phyloP scores from a whole-genome alignment of 2,113 vertebrate species.

The Trogon melanurus region DNA sequence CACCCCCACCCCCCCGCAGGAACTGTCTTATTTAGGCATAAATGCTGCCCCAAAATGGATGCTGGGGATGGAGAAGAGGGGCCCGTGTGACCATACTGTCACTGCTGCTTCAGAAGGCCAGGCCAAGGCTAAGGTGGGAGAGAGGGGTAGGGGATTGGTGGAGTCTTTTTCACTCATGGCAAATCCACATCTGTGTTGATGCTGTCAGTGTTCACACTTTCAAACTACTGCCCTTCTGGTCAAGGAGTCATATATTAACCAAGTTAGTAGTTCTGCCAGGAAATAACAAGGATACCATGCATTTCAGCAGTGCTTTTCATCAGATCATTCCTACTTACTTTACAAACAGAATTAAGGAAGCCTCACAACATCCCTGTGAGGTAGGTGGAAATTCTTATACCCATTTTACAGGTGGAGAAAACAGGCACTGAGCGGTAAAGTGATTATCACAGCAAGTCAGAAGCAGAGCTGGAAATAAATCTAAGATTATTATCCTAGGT shows the following conservation, averaged over 20 bases:
- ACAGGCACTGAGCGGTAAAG: constrained; percentile 57
- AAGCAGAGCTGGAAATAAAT: constrained; percentile 60
- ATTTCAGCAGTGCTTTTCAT: constrained; percentile 67
- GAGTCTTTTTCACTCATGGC: background rate
- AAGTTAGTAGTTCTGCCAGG: constrained; percentile 31
- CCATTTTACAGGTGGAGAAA: constrained; percentile 64
- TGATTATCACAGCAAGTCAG: constrained; percentile 59
- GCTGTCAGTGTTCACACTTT: background rate
- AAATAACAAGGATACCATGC: constrained; percentile 63
- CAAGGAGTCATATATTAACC: background rate
- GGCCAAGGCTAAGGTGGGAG: background rate
- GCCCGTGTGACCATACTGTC: background rate
- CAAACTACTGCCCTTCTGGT: background rate
- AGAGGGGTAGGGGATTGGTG: background rate
- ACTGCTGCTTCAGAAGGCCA: background rate
- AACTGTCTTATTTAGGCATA: background rate
- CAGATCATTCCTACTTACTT: constrained; percentile 67
- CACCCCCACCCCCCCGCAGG: background rate
- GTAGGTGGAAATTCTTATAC: constrained; percentile 60
- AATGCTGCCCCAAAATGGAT: background rate
- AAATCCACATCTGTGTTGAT: background rate
- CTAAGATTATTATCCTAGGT: constrained; percentile 45
- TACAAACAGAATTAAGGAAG: constrained; percentile 60
- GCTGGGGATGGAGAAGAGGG: background rate
- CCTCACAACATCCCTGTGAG: constrained; percentile 69